Evolutionary conservation across 1,140 invertebrate species (phyloP).

Genomic region (Pollicipes pollicipes): DNA sequence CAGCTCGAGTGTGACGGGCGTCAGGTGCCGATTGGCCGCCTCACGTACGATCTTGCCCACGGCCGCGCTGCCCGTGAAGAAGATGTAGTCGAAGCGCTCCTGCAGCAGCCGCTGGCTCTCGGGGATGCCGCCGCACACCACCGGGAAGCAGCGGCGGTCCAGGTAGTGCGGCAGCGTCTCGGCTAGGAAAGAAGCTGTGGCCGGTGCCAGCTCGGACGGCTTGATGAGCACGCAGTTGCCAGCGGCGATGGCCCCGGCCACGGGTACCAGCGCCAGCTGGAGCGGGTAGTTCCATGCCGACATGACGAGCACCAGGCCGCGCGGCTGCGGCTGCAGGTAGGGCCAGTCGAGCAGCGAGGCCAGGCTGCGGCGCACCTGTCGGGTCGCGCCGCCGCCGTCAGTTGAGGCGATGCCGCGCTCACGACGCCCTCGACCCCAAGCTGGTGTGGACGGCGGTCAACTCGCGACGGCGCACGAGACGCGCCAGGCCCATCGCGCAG

Average conservation of each 20-base stretch:
- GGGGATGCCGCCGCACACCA: slow-evolving; percentile 53
- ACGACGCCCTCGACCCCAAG: too few relatives aligned
- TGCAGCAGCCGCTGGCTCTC: slow-evolving; percentile 74
- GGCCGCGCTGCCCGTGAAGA: slow-evolving; percentile 79
- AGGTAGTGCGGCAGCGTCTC: slow-evolving; percentile 63
- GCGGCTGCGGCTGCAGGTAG: slow-evolving; percentile 43
- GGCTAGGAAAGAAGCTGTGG: slow-evolving; percentile 51
- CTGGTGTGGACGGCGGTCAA: too few relatives aligned
- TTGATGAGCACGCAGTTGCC: slow-evolving; percentile 89
- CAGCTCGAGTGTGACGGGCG: slow-evolving; percentile 86
- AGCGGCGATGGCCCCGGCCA: slow-evolving; percentile 75
- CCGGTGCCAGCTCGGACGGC: slow-evolving; percentile 74
- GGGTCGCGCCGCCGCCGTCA: too few relatives aligned
- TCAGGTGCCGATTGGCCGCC: slow-evolving; percentile 76
- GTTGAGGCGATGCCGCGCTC: too few relatives aligned
- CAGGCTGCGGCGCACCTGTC: slow-evolving; percentile 22
- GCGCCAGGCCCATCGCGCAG: too few relatives aligned
- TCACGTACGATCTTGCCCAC: slow-evolving; percentile 75
- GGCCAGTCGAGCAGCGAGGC: slow-evolving; percentile 27
- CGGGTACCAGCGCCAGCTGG: slow-evolving; percentile 52
- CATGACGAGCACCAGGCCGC: slow-evolving; percentile 71
- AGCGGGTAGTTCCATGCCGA: slow-evolving; percentile 97
- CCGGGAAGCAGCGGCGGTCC: slow-evolving; percentile 41
- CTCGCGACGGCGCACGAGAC: too few relatives aligned
- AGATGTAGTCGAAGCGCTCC: slow-evolving; percentile 89